A percentile compares a stretch with the other conserved stretches of the same genome.
phyloP scores from a whole-genome alignment of 1,140 invertebrate species.

The Apolygus lucorum region DNA sequence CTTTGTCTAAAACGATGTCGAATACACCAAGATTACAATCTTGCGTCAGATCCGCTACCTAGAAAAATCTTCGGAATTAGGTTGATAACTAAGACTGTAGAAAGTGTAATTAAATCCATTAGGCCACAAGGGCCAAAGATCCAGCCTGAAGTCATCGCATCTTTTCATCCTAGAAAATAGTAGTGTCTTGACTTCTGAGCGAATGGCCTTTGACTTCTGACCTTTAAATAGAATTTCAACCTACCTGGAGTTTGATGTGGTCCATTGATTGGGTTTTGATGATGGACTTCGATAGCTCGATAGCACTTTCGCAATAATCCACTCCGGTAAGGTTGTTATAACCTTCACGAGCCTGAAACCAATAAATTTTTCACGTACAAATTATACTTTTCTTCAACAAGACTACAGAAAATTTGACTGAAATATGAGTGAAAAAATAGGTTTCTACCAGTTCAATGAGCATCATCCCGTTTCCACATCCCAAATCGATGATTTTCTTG shows the following conservation, averaged over 20 bases:
- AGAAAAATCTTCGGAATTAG: slow-evolving; percentile 4
- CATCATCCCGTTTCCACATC: slow-evolving; percentile 86
- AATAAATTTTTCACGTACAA: slow-evolving; percentile 19
- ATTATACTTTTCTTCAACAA: neutral
- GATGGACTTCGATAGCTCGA: slow-evolving; percentile 61
- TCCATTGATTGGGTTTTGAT: slow-evolving; percentile 44
- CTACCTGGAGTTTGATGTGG: slow-evolving; percentile 48
- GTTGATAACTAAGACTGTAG: neutral
- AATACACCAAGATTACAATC: slow-evolving; percentile 42
- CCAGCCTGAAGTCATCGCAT: too few relatives aligned
- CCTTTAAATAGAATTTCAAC: too few relatives aligned
- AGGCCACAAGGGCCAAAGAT: too few relatives aligned
- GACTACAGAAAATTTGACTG: slow-evolving; percentile 17
- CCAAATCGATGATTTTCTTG: slow-evolving; percentile 47
- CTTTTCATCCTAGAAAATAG: too few relatives aligned
- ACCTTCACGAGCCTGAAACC: slow-evolving; percentile 50
- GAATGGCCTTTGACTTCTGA: too few relatives aligned
- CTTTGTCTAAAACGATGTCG: slow-evolving; percentile 73
- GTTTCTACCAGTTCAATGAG: slow-evolving; percentile 64
- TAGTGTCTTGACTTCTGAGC: too few relatives aligned
- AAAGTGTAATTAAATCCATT: neutral
- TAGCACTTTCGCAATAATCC: slow-evolving; percentile 74
- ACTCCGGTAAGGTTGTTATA: slow-evolving; percentile 67
- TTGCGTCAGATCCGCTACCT: slow-evolving; percentile 26
- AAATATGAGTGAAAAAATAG: too few relatives aligned